phyloP scores from a whole-genome alignment of 2,888 invertebrate genomes.

The Venusia cambrica region DNA sequence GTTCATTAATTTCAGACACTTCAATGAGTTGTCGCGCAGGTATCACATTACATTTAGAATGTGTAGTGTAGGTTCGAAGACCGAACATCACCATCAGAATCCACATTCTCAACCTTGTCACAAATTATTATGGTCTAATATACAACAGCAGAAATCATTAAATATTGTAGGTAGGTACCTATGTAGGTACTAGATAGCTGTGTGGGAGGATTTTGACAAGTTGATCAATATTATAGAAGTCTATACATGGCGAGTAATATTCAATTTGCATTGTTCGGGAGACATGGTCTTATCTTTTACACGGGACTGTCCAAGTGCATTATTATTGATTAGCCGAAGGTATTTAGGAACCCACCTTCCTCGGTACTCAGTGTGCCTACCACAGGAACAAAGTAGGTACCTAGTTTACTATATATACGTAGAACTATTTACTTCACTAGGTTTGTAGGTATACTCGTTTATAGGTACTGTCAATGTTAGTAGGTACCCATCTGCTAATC shows the following conservation, averaged over 20 bases:
- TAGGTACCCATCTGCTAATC: too few species aligned
- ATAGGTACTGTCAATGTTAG: too few species aligned
- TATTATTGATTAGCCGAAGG: conserved; percentile 6
- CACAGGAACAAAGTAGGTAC: too few species aligned
- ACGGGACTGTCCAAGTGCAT: conserved; percentile 10
- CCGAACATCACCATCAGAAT: conserved; percentile 26
- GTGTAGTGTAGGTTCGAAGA: conserved; percentile 47
- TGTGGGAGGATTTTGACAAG: conserved; percentile 46
- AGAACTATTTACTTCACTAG: too few species aligned
- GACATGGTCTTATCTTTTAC: conserved; percentile 28
- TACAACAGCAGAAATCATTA: conserved; percentile 1
- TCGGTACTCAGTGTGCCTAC: too few species aligned
- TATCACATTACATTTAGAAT: conserved; percentile 33
- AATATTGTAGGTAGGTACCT: conserved; percentile 4
- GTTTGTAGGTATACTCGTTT: too few species aligned
- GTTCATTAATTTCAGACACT: conserved; percentile 33
- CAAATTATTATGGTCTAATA: conserved; percentile 10
- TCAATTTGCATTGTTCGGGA: conserved; percentile 40
- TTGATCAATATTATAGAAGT: conserved; percentile 50
- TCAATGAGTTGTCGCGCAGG: conserved; percentile 10
- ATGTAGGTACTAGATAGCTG: conserved; percentile 8
- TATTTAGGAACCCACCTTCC: too few species aligned
- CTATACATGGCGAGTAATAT: conserved; percentile 45
- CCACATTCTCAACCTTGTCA: conserved; percentile 9
- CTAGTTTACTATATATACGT: too few species aligned